phyloP scores from a whole-genome alignment of 2,797 vertebrate species.

The Sciurus carolinensis region DNA sequence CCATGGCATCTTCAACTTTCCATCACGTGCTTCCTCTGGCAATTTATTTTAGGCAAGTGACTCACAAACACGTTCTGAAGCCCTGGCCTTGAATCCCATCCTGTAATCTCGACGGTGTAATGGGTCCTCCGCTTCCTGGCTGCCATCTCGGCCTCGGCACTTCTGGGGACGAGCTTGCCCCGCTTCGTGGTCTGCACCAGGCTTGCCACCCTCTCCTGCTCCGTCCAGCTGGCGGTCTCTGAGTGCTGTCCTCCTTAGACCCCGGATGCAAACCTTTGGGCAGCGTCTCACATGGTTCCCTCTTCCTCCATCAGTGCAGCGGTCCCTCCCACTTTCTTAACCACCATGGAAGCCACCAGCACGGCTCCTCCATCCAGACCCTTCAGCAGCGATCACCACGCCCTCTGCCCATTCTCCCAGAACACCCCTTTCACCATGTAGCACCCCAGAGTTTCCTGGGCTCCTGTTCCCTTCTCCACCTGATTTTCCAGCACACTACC shows the following conservation, averaged over 20 bases:
- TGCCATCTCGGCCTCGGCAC: conserved; percentile 1
- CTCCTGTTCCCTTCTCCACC: neutral
- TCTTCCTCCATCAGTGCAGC: neutral
- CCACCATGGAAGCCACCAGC: neutral
- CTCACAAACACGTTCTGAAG: conserved; percentile 22
- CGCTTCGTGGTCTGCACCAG: neutral
- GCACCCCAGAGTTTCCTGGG: neutral
- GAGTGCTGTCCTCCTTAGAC: neutral
- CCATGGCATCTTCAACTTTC: neutral
- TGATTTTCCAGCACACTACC: neutral
- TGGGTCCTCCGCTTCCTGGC: conserved; percentile 17
- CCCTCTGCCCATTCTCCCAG: neutral
- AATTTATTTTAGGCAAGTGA: conserved; percentile 60
- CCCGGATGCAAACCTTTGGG: neutral
- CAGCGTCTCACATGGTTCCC: neutral
- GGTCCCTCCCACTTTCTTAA: neutral
- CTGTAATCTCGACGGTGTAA: conserved; percentile 53
- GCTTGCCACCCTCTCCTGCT: neutral
- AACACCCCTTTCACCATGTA: neutral
- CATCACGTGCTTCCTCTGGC: neutral
- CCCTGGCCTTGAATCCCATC: neutral
- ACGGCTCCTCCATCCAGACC: no score
- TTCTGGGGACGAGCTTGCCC: neutral
- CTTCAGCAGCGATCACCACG: neutral
- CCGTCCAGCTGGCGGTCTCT: neutral